Conservation (phyloP, 23 tunicate species). For the Trididemnum miniatum region DNA sequence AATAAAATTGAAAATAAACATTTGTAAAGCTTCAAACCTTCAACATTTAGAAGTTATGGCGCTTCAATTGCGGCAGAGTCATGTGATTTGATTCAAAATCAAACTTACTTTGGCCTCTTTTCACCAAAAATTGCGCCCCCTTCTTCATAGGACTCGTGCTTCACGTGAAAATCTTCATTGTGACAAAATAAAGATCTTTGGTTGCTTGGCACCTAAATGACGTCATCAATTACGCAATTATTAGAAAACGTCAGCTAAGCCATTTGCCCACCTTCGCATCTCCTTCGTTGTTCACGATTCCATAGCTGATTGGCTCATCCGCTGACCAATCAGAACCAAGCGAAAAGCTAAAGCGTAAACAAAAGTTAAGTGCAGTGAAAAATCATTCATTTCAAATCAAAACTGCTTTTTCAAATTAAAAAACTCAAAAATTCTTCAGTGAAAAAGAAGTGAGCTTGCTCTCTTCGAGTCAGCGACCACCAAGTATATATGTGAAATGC, state of each 20-base stretch:
- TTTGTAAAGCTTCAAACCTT: too few relatives aligned
- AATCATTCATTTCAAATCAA: too few relatives aligned
- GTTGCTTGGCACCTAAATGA: conserved; percentile 22
- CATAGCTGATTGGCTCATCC: conserved; percentile 5
- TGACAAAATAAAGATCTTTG: conserved; percentile 22
- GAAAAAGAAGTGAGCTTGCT: too few relatives aligned
- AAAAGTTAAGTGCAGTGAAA: not conserved
- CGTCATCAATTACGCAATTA: not conserved
- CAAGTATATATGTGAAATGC: too few relatives aligned
- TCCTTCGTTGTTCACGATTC: not conserved
- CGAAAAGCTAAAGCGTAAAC: conserved; percentile 20
- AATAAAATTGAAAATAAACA: too few relatives aligned
- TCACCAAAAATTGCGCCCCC: not conserved
- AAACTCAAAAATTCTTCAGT: too few relatives aligned
- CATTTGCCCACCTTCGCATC: not conserved
- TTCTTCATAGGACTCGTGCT: not conserved
- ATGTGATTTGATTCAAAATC: too few relatives aligned
- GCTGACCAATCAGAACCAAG: conserved; percentile 1
- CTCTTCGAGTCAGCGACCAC: too few relatives aligned
- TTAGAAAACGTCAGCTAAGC: too few relatives aligned
- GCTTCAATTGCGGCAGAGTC: too few relatives aligned
- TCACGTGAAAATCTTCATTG: conserved; percentile 12
- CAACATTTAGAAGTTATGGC: too few relatives aligned
- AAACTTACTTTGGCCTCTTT: not conserved
- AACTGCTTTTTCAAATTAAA: too few relatives aligned